These are phyloP conservation scores for Drosophila setosimentum DNA, from an alignment of 2,888 invertebrate species.

Conservation along the genomic window DNA sequence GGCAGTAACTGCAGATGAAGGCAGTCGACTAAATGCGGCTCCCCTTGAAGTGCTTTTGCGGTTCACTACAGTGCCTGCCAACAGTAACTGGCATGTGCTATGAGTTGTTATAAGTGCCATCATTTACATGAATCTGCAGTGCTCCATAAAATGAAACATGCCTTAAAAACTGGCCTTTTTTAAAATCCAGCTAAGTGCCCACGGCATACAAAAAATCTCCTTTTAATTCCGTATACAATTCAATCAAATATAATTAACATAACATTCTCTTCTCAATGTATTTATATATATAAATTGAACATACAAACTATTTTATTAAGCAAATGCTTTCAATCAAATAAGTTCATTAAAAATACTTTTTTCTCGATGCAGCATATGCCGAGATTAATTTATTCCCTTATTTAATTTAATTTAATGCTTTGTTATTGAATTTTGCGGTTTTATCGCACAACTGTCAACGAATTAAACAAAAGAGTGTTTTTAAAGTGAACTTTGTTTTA, in stretches of 20 bases:
- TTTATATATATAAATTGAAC: background rate
- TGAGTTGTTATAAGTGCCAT: conserved; percentile 45
- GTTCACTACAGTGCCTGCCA: conserved; percentile 42
- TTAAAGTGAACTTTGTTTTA: background rate
- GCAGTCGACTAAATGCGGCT: conserved; percentile 33
- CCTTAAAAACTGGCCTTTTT: background rate
- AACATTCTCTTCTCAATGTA: too few relatives aligned
- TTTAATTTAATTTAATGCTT: conserved; percentile 1
- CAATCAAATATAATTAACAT: background rate
- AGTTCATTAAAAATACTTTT: background rate
- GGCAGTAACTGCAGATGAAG: conserved; percentile 61
- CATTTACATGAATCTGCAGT: conserved; percentile 36
- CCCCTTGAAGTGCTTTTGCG: conserved; percentile 28
- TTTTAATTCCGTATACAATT: too few relatives aligned
- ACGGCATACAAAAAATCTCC: background rate
- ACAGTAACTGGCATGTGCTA: conserved; percentile 35
- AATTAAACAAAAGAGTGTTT: background rate
- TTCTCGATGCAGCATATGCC: background rate
- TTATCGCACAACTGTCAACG: background rate
- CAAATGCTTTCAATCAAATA: conserved; percentile 6
- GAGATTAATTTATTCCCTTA: background rate
- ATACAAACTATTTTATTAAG: background rate
- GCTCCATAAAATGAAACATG: conserved; percentile 1
- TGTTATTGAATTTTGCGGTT: background rate
- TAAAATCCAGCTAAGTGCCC: background rate